Evolutionary conservation across 2,113 vertebrate species (phyloP), one percentile per base, ranked within the genome.

Genomic region (Myiozetetes cayanensis): DNA sequence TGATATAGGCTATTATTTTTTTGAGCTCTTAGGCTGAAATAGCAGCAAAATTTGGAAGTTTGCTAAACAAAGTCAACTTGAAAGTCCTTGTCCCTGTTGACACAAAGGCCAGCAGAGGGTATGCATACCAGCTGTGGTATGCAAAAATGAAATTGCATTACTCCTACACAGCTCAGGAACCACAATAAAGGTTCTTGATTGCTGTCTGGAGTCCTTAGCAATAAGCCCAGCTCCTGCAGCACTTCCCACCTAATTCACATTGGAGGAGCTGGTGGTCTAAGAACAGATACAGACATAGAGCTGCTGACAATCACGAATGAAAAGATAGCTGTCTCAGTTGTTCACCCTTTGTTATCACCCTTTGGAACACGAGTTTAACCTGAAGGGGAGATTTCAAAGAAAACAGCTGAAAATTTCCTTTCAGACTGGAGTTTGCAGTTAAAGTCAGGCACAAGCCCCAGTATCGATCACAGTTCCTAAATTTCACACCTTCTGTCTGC

Each of bases 401-500:
- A 91, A 71, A 71, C 17, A 68, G 63, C 39, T 75, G 43, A 97
- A 96, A 94, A 90, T 59, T 81, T 84, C 55, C 43, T 63, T 84
- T 93, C 80, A 81, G 78, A 84, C 50, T 62, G 47, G 63, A 89
- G 61, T 74, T 56, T 75, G 52, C 35, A 73, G 62, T 85, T n/a
- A 49, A 83, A 95, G 79, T 71, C 79, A 86, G 55, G 55, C 76
- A 71, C 39, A 46, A 61, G 49, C 39, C 83, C 50, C 43, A 24
- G 24, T 70, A 80, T 88, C 12, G 72, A 66, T 78, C 73, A 68
- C 67, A 53, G 77, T 73, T 82, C 84, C 81, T 89, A 66, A 85
- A 70, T 85, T 89, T 95, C 89, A 85, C 91, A 89, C 84, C 77
- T 95, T 81, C 93, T 92, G 83, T 68, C 66, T 89, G 70, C 58